Evolutionary conservation across 2,888 invertebrate species (phyloP), one percentile per base, ranked within the genome.

Genomic region (Anorthoa munda): DNA sequence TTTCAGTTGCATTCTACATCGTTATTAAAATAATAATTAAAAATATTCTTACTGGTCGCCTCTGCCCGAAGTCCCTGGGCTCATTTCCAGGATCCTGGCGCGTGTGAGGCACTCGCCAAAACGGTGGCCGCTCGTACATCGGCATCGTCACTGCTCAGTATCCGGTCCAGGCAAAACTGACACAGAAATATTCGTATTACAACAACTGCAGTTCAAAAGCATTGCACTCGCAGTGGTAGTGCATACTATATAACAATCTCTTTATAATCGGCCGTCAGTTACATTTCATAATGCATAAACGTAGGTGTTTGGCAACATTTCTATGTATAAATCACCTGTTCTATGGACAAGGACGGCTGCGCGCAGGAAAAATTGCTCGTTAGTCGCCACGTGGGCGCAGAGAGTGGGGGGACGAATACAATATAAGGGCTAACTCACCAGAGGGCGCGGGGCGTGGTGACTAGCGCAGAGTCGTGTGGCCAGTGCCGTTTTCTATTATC

Each of bases 71-170:
- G 77, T 90, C 90, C 73, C 94, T 91, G 63, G 91, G 86, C 75
- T 92, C 95, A 73, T 95, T 93, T 61, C 94, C 97, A 75, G 97
- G 96, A 81, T 96, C 96, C 4, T 77, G 90, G 15, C 96, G 92
- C 80, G 93, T 93, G 82, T 94, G 93, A 12, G 97, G 97, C 59
- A 97, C 93, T 55, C 97, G 95, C 97, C 97, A 97, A 93, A 97
- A 97, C 63, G 97, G 95, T 64, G 97, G 97, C 84, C 97, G 95
- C 90, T 97, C 97, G 92, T 97, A 97, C 90, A 92, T 85, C 86
- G 97, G 96, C 97, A 97, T 97, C 79, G 77, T 88, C 75, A 66
- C 77, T 86, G 68, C 63, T 72, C 70, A 75, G 72, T 83, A 86
- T 72, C 70, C 77, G 82, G 77, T 81, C 79, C 86, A 75, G 83